Evolutionary conservation across 2,113 vertebrate species (phyloP).

Genomic region (Apteryx mantelli): DNA sequence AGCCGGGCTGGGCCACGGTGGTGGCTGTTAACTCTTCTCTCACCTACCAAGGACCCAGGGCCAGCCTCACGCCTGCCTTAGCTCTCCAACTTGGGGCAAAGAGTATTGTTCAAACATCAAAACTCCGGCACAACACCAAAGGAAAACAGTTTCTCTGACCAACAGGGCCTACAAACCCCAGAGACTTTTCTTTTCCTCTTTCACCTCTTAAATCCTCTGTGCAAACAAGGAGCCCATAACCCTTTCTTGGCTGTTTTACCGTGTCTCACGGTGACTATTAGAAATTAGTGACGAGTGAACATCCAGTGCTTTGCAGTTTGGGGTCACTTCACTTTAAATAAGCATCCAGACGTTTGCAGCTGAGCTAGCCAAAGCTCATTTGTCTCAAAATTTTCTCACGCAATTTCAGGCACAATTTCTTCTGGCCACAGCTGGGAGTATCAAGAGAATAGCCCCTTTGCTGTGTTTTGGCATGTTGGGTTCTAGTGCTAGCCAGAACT

Average conservation of each 20-base stretch:
- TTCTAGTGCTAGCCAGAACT: neutral
- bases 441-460: conserved; percentile 1
- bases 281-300: neutral
- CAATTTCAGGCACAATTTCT: conserved; percentile 42
- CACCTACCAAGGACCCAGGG: neutral
- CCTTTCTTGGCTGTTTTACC: conserved; percentile 19
- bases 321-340: conserved; percentile 45
- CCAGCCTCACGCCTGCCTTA: neutral
- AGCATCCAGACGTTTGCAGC: neutral
- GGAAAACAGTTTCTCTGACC: neutral
- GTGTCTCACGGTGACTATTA: conserved; percentile 1
- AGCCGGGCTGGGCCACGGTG: rapidly evolving
- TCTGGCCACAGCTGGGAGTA: conserved; percentile 37
- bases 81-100: neutral
- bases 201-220: neutral
- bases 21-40: neutral
- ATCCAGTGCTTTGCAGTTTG: conserved; percentile 45
- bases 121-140: neutral
- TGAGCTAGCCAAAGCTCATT: conserved; percentile 53
- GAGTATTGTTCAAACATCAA: neutral
- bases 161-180: neutral
- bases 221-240: neutral
- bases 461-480: neutral
- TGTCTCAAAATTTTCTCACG: conserved; percentile 53
- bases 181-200: neutral